These are phyloP conservation scores for Sylvilagus bachmani DNA, from an alignment of 2,113 vertebrate species.

Conservation along the genomic window DNA sequence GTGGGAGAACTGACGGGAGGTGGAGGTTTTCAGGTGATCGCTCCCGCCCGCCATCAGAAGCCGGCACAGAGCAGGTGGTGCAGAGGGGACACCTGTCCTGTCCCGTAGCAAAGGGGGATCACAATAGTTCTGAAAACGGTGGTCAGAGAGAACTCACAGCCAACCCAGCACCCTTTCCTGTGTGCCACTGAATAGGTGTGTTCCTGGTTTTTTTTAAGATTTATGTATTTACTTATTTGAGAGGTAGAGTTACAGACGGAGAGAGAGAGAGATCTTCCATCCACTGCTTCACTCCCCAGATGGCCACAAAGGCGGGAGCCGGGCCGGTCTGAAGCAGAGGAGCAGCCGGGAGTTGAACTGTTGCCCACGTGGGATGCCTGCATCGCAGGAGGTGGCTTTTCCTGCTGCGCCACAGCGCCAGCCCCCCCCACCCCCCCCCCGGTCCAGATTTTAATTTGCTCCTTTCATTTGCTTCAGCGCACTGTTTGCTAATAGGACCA, in stretches of 20 bases:
- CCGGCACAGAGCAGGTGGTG: slow-evolving; percentile 62
- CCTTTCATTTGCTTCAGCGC: slow-evolving; percentile 70
- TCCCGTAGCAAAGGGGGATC: slow-evolving; percentile 66
- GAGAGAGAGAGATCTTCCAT: no score
- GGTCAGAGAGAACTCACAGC: slow-evolving; percentile 73
- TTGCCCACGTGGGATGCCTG: no score
- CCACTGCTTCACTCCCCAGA: no score
- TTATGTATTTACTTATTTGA: no score
- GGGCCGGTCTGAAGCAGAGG: no score
- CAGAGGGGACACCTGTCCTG: neutral
- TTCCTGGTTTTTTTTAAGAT: no score
- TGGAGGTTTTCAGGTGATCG: slow-evolving; percentile 61
- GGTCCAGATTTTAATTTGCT: slow-evolving; percentile 72
- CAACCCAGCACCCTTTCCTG: slow-evolving; percentile 82
- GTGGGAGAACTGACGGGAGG: slow-evolving; percentile 44
- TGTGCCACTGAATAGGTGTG: slow-evolving; percentile 75
- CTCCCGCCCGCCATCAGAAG: slow-evolving; percentile 68
- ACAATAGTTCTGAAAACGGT: slow-evolving; percentile 70
- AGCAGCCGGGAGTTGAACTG: no score
- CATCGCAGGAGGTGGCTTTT: no score
- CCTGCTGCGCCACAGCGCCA: no score
- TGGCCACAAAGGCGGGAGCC: no score
- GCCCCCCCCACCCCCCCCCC: no score
- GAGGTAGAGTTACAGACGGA: no score
- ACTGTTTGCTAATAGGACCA: slow-evolving; percentile 72